Base-by-base conservation (phyloP, 2,797 vertebrate species). In the Varecia variegata region DNA sequence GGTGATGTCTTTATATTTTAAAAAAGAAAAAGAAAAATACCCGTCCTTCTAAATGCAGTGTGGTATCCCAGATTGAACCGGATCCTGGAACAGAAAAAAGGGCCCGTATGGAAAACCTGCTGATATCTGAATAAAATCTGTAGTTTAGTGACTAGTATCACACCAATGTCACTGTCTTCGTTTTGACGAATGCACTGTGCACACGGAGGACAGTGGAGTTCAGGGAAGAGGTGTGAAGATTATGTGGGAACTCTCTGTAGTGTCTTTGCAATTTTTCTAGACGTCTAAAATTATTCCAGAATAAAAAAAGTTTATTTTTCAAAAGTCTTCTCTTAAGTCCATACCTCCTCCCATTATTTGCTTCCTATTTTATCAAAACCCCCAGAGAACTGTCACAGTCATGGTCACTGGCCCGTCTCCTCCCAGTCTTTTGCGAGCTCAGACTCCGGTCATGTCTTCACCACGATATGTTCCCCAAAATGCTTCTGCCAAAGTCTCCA, bases 381-480 rank as follows among this genome's bases (percentile, higher is more conserved):
- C 60, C 52, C 2, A 17, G 52, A 71, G 50, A 32, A 0, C 18
- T 21, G 35, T 17, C 90, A 47, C 32, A 10, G 32, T 20, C 13
- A 1, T 17, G 5, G 2, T 7, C 32, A 20, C 20, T 0, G 0
- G 38, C 9, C 45, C 4, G 14, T 25, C 30, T 65, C 4, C 56
- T 5, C 73, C 62, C 23, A 2, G 11, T 38, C 68, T 47, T 23
- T 35, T 0, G 1, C 12, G 43, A 94, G 38, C 15, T n/a, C 45
- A 0, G 7, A 2, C 45, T 1, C n/a, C 40, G 14, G 52, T 5
- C 32, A 8, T 21, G n/a, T 38, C 27, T 81, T 50, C 58, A 11
- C 9, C 1, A 0, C 1, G 1, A 18, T 0, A 2, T 13, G 27
- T 13, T 13, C 17, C 50, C 7, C 23, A 9, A 3, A 11, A 7